These are phyloP conservation scores for Artibeus jamaicensis DNA, from an alignment of 2,797 vertebrate genomes.

Conservation along the genomic window DNA sequence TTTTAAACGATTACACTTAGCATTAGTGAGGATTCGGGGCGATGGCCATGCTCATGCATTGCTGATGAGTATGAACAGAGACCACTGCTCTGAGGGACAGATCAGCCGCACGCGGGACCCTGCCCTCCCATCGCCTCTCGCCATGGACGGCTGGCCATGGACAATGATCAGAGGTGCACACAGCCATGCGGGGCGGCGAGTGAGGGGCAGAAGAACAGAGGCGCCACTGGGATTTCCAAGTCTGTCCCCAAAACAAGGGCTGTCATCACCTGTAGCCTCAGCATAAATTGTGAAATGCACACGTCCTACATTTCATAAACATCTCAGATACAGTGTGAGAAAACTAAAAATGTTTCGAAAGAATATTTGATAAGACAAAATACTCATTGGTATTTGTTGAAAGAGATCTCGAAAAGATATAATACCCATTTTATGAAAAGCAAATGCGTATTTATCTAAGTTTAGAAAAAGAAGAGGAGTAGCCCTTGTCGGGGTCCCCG, in stretches of 20 bases:
- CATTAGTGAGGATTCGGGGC: accelerated
- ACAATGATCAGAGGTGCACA: background rate
- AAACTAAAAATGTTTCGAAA: background rate
- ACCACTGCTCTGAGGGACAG: no score
- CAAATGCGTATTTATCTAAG: background rate
- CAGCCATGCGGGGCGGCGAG: no score
- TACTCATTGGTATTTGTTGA: background rate
- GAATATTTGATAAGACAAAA: background rate
- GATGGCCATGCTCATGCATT: accelerated
- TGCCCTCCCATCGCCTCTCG: no score
- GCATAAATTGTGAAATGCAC: background rate
- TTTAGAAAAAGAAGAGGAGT: background rate
- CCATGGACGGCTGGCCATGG: no score
- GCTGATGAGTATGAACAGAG: accelerated
- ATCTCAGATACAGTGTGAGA: background rate
- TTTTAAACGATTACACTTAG: no score
- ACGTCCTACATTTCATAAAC: background rate
- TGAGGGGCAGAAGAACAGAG: no score
- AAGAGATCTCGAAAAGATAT: background rate
- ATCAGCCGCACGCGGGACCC: no score
- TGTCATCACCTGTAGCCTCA: accelerated
- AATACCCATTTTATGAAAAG: background rate
- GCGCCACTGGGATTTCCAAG: no score
- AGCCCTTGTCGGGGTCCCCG: background rate
- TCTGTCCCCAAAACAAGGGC: background rate